Conservation (phyloP, 64 coral and sea anemone genomes). For the Trachythela sp. region DNA sequence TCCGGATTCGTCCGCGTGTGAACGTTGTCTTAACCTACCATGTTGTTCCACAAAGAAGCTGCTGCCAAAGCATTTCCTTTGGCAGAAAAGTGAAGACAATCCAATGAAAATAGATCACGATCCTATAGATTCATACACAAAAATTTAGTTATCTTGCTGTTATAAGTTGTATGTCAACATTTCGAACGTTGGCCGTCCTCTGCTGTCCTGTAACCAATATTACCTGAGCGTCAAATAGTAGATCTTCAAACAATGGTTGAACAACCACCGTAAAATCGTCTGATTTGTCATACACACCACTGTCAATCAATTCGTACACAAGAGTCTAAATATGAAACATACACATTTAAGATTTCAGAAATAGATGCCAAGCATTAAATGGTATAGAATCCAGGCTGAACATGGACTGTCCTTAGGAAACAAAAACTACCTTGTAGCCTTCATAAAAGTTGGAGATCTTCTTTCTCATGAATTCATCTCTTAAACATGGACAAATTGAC, state of each 20-base stretch:
- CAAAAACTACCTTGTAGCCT: slow-evolving; percentile 60
- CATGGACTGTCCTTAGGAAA: not conserved
- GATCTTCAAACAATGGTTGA: slow-evolving; percentile 60
- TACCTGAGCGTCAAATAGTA: slow-evolving; percentile 49
- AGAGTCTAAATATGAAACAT: slow-evolving; percentile 40
- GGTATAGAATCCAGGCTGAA: not conserved
- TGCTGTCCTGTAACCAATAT: too few relatives aligned
- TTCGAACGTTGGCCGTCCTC: not conserved
- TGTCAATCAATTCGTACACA: slow-evolving; percentile 68
- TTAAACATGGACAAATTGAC: slow-evolving; percentile 68
- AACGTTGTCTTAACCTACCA: too few relatives aligned
- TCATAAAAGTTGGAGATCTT: slow-evolving; percentile 46
- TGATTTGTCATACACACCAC: slow-evolving; percentile 70
- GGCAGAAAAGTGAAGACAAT: slow-evolving; percentile 78
- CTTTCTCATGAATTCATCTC: not conserved
- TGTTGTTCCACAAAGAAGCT: slow-evolving; percentile 78
- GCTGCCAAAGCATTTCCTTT: slow-evolving; percentile 77
- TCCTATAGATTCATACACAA: slow-evolving; percentile 24
- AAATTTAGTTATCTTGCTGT: not conserved
- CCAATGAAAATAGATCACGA: slow-evolving; percentile 69
- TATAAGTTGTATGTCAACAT: too few relatives aligned
- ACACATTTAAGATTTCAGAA: not conserved
- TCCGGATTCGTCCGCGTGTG: too few relatives aligned
- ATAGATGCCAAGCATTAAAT: not conserved
- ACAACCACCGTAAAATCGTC: slow-evolving; percentile 77